phyloP scores from a whole-genome alignment of 2,113 vertebrate species.

The Heptranchias perlo region DNA sequence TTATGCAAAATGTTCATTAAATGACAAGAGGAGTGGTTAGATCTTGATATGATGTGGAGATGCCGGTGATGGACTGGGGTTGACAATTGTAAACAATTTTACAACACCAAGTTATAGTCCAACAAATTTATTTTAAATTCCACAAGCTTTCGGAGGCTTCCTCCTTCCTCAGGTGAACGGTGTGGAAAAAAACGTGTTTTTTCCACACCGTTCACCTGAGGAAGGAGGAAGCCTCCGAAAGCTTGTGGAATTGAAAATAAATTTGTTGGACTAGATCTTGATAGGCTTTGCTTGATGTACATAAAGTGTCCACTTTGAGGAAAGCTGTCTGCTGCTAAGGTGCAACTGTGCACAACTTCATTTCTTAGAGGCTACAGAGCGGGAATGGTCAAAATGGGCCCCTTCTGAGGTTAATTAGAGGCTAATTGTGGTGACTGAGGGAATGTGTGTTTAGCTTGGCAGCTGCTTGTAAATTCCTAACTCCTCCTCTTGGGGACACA shows the following conservation, averaged over 20 bases:
- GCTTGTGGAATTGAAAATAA: too few species aligned
- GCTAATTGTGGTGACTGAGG: not conserved
- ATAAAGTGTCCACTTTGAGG: not conserved
- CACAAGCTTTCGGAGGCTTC: too few species aligned
- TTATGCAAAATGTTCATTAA: not conserved
- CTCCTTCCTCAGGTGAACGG: too few species aligned
- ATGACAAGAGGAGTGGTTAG: not conserved
- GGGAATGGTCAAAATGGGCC: not conserved
- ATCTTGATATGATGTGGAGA: too few species aligned
- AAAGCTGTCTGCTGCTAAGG: not conserved
- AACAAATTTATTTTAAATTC: too few species aligned
- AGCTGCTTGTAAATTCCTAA: not conserved
- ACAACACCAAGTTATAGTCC: too few species aligned
- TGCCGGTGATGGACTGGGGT: too few species aligned
- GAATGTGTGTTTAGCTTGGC: not conserved
- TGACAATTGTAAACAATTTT: too few species aligned
- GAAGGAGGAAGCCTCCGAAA: too few species aligned
- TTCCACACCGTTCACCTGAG: too few species aligned
- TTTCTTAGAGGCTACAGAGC: not conserved
- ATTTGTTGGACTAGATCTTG: too few species aligned
- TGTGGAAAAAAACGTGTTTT: too few species aligned
- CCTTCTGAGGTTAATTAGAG: not conserved
- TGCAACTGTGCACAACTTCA: not conserved
- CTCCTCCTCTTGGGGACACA: not conserved
- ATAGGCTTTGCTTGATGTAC: not conserved